Percentiles rank a stretch among this genome's conserved stretches.
Conservation (phyloP, 2,888 invertebrate species). For the Drosophila limbata region DNA sequence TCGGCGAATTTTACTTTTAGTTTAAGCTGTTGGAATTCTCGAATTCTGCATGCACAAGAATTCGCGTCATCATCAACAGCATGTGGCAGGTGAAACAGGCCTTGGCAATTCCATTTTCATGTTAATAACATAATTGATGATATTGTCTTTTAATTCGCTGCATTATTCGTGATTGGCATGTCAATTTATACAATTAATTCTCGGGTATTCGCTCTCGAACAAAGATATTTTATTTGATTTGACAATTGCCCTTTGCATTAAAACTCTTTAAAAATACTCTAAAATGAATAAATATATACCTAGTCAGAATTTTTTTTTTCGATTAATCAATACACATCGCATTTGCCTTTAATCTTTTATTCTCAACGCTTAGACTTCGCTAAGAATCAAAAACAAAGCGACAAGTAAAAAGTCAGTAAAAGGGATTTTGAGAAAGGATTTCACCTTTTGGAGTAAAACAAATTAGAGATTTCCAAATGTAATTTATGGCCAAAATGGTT, state of each 20-base stretch:
- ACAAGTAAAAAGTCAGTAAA: slow-evolving; percentile 46
- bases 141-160: slow-evolving; percentile 85
- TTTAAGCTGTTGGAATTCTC: slow-evolving; percentile 54
- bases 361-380: slow-evolving; percentile 26
- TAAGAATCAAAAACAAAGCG: slow-evolving; percentile 44
- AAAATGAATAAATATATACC: not conserved
- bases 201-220: slow-evolving; percentile 18
- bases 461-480: slow-evolving; percentile 83
- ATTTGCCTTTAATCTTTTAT: slow-evolving; percentile 36
- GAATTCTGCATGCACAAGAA: slow-evolving; percentile 46
- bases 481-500: slow-evolving; percentile 82
- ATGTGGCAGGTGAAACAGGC: slow-evolving; percentile 11
- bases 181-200: slow-evolving; percentile 51
- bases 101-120: slow-evolving; percentile 64
- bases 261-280: not conserved
- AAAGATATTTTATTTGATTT: slow-evolving; percentile 29
- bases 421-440: slow-evolving; percentile 74
- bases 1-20: slow-evolving; percentile 40
- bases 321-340: slow-evolving; percentile 32
- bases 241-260: slow-evolving; percentile 25
- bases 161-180: slow-evolving; percentile 72
- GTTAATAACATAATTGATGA: slow-evolving; percentile 84
- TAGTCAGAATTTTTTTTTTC: not conserved
- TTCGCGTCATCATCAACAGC: slow-evolving; percentile 38
- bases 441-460: slow-evolving; percentile 80